A percentile compares a stretch with the other conserved stretches of the same genome.
Evolutionary conservation across 2,113 vertebrate species (phyloP).

Genomic region (Monopterus albus): DNA sequence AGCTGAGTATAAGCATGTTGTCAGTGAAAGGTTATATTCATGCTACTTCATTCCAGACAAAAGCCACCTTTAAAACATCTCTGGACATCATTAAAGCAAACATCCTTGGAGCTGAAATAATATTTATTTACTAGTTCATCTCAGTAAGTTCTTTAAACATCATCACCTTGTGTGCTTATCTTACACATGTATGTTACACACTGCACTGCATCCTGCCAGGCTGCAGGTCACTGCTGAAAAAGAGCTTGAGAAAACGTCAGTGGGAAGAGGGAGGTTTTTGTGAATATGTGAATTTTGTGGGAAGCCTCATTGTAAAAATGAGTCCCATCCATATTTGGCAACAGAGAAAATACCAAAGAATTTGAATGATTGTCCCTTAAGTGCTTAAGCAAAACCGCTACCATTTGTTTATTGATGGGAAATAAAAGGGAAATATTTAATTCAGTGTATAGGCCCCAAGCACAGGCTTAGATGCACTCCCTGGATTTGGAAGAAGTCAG

Average conservation of each 20-base stretch:
- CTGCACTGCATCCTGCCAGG: not conserved
- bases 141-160: not conserved
- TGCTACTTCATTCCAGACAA: not conserved
- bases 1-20: too few relatives aligned
- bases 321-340: conserved; percentile 39
- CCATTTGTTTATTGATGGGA: conserved; percentile 55
- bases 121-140: not conserved
- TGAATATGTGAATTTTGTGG: conserved; percentile 45
- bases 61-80: not conserved
- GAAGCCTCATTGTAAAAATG: conserved; percentile 49
- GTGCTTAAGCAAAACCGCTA: conserved; percentile 16
- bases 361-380: conserved; percentile 56
- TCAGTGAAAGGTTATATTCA: conserved; percentile 2
- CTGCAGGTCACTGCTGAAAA: conserved; percentile 10
- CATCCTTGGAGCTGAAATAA: not conserved
- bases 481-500: conserved; percentile 17
- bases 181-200: not conserved
- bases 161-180: not conserved
- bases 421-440: conserved; percentile 24
- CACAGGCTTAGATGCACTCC: not conserved
- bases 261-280: conserved; percentile 26
- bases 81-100: conserved; percentile 17
- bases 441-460: conserved; percentile 14
- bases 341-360: conserved; percentile 29
- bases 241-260: conserved; percentile 6